These are phyloP conservation scores for Nemapogon koenigi DNA, from an alignment of 2,888 invertebrate species.

Conservation along the genomic window DNA sequence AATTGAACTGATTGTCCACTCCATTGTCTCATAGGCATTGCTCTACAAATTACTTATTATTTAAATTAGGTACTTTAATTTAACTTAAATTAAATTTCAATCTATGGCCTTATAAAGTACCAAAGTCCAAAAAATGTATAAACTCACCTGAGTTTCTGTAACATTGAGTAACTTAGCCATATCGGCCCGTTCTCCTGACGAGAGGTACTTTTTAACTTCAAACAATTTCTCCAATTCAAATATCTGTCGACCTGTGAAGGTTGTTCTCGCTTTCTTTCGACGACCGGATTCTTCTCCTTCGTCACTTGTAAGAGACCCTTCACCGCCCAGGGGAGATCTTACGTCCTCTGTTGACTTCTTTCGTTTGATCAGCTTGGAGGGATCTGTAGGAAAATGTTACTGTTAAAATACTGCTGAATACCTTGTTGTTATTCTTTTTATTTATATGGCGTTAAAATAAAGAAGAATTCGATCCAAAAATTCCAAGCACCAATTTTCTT, in stretches of 20 bases:
- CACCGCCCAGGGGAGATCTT: constrained; percentile 45
- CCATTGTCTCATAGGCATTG: too few species aligned
- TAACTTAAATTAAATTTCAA: too few species aligned
- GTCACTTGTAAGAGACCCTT: constrained; percentile 50
- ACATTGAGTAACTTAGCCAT: constrained; percentile 94
- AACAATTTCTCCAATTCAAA: constrained; percentile 97
- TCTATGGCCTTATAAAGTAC: too few species aligned
- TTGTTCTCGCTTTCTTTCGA: constrained; percentile 88
- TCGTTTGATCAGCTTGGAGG: constrained; percentile 45
- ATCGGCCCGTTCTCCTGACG: constrained; percentile 91
- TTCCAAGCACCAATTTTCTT: too few species aligned
- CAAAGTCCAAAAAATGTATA: not conserved
- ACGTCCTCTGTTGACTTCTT: constrained; percentile 56
- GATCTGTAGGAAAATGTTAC: constrained; percentile 27
- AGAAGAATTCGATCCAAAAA: too few species aligned
- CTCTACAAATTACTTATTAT: too few species aligned
- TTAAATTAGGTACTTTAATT: too few species aligned
- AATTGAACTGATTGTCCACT: too few species aligned
- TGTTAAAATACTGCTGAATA: not conserved
- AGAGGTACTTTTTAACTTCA: constrained; percentile 94
- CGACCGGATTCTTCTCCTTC: constrained; percentile 65
- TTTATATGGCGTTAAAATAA: too few species aligned
- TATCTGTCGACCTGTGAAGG: constrained; percentile 94
- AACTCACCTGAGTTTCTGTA: constrained; percentile 92
- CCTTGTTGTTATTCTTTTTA: too few species aligned